These are phyloP conservation scores for Nibea coibor DNA, from an alignment of 2,113 vertebrate species.

Conservation along the genomic window DNA sequence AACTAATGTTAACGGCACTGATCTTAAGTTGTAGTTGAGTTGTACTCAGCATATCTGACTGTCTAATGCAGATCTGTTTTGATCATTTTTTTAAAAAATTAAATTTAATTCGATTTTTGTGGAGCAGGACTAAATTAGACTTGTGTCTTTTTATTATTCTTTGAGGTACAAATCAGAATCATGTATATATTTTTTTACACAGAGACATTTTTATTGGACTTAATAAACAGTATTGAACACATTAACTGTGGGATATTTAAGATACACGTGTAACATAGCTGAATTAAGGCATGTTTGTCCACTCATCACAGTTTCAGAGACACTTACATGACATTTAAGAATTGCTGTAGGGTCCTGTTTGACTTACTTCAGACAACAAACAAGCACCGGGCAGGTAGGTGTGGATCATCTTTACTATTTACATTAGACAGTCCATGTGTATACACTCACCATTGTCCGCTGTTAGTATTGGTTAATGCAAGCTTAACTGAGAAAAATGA, in stretches of 20 bases:
- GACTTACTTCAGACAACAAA: background rate
- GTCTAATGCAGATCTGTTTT: too few relatives aligned
- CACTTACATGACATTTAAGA: background rate
- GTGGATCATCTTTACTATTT: background rate
- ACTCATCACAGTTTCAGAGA: background rate
- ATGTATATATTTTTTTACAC: background rate
- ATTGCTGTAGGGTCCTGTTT: background rate
- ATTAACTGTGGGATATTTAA: background rate
- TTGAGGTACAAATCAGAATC: background rate
- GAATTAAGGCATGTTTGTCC: background rate
- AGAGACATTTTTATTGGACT: background rate
- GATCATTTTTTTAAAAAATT: too few relatives aligned
- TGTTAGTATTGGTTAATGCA: background rate
- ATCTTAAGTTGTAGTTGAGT: too few relatives aligned
- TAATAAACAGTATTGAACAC: background rate
- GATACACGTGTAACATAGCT: background rate
- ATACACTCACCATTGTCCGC: background rate
- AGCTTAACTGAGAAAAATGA: background rate
- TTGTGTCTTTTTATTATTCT: too few relatives aligned
- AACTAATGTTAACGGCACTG: background rate
- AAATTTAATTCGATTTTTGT: background rate
- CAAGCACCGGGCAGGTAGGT: background rate
- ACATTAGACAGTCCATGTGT: background rate
- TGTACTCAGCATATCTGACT: too few relatives aligned
- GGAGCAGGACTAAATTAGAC: background rate